Evolutionary conservation across 2,797 vertebrate species (phyloP), one percentile per base, ranked within the genome.

Genomic region (Sebastolobus alascanus): DNA sequence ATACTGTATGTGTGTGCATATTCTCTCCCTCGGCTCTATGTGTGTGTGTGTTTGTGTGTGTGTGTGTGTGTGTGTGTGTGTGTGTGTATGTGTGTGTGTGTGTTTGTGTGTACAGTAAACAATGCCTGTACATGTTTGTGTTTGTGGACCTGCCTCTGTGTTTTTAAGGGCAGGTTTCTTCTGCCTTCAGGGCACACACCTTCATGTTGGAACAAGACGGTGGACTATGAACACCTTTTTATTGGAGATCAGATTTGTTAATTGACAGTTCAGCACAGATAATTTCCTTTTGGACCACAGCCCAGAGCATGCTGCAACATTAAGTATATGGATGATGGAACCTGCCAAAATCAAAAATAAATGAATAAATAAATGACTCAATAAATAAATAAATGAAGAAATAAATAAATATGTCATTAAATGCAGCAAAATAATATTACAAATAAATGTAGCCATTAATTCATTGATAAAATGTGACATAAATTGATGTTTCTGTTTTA

Each of bases 211-310:
- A 80, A 59, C 70, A 70, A 50, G 52, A 46, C 22, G 8, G 78
- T n/a, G n/a, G 43, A 73, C 72, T 64, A 85, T 89, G 87, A 85
- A 75, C 85, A 86, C 85, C 60, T 84, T 86, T 55, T 84, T 75
- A 70, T 33, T 46, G 43, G 55, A 69, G 68, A 90, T 83, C 29
- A 64, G 37, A 79, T 78, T 81, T 80, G 73, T 74, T 88, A 85
- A 89, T 87, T 88, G 82, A 75, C 72, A 27, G 52, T 80, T 89
- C 63, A 68, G 37, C 31, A 18, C 50, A 22, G 54, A 81, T 75
- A 25, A 75, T 75, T 79, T 87, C 37, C 65, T 72, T 66, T 52
- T 58, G 59, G 55, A 40, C 5, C 43, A 18, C 50, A 64, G 31
- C 8, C n/a, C 25, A 59, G 33, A 68, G 55, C 63, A 12, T 37